Conservation (phyloP, 2,797 vertebrate genomes). For the Hydrolagus colliei region DNA sequence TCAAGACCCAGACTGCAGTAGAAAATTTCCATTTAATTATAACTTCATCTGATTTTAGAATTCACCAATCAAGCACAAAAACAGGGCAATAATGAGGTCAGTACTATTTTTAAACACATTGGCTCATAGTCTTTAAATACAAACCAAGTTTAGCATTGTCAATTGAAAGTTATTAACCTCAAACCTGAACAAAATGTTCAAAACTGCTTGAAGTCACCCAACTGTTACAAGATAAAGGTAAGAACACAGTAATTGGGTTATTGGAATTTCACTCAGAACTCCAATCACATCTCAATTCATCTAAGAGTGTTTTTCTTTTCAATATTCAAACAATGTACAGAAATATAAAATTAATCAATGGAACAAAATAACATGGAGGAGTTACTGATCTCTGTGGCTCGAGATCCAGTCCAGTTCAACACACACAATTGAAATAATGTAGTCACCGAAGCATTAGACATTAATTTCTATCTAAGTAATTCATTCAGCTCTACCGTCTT, state of each 20-base stretch:
- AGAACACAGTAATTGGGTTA: neutral
- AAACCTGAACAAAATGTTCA: neutral
- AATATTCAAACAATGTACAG: no score
- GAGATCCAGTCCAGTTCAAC: neutral
- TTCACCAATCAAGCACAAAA: neutral
- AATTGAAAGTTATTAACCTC: neutral
- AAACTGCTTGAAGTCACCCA: no score
- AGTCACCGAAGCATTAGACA: no score
- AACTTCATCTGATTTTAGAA: neutral
- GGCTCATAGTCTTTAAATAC: no score
- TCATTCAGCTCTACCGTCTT: no score
- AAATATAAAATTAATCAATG: neutral
- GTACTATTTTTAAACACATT: neutral
- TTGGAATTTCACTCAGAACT: neutral
- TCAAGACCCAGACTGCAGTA: neutral
- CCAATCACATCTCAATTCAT: neutral
- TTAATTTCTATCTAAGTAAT: no score
- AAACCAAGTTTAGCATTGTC: no score
- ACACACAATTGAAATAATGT: neutral
- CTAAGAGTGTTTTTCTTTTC: no score
- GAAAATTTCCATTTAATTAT: neutral
- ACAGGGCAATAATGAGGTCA: slow-evolving; percentile 4
- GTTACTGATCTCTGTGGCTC: neutral
- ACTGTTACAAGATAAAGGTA: neutral
- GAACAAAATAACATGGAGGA: neutral